phyloP scores from a whole-genome alignment of 2,113 vertebrate genomes.

The Dermatemys mawii region DNA sequence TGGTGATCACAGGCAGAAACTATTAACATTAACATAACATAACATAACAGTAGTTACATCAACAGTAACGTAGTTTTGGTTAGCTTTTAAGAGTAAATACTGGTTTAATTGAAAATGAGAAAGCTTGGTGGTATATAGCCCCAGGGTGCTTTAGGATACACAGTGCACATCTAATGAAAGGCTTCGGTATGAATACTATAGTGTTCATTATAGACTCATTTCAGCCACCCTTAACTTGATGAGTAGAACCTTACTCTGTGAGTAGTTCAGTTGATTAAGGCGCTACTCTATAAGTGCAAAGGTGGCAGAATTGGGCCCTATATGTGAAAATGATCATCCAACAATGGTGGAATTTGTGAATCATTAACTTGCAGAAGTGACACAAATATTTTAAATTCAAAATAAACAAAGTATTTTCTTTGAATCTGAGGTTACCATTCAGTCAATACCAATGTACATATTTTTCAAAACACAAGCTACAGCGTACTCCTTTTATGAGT shows the following conservation, averaged over 20 bases:
- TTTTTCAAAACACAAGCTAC: neutral
- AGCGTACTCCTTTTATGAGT: too few relatives aligned
- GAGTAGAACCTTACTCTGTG: neutral
- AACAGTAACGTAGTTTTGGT: neutral
- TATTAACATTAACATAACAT: too few relatives aligned
- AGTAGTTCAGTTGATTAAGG: neutral
- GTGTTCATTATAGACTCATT: neutral
- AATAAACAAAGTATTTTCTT: neutral
- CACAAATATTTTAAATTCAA: neutral
- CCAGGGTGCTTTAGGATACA: neutral
- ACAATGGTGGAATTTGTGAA: neutral
- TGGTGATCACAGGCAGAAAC: neutral
- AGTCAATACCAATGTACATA: neutral
- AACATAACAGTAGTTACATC: too few relatives aligned
- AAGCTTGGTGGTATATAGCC: neutral
- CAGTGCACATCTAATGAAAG: neutral
- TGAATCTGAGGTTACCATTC: neutral
- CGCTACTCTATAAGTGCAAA: neutral
- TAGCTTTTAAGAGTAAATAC: neutral
- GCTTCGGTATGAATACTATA: neutral
- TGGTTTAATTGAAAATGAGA: neutral
- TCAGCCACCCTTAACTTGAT: neutral
- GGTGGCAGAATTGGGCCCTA: neutral
- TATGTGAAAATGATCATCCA: neutral
- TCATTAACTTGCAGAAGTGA: neutral